phyloP scores from a whole-genome alignment of 2,888 invertebrate species.

The Anoncus sp. region DNA sequence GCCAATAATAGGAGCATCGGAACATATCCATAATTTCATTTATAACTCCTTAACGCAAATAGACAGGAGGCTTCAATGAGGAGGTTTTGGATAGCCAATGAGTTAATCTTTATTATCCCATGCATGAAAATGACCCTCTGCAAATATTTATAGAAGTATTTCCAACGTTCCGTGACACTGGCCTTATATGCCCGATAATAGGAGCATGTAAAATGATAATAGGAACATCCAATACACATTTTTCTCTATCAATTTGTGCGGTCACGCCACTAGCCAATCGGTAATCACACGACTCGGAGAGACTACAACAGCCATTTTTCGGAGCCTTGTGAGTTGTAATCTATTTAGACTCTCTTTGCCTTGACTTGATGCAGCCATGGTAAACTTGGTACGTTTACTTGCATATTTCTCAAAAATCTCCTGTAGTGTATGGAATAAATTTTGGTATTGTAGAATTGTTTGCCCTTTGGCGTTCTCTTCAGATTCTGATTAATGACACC shows the following conservation, averaged over 20 bases:
- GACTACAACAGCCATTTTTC: constrained; percentile 57
- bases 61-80: no score
- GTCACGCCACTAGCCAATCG: constrained; percentile 41
- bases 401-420: constrained; percentile 61
- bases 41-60: no score
- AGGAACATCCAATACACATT: constrained; percentile 20
- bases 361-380: no score
- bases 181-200: no score
- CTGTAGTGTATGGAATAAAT: constrained; percentile 49
- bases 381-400: constrained; percentile 57
- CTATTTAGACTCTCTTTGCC: constrained; percentile 63
- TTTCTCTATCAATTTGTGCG: constrained; percentile 52
- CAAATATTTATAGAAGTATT: no score
- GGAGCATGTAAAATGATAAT: no score
- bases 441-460: constrained; percentile 39
- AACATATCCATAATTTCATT: no score
- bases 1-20: no score
- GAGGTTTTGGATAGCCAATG: no score
- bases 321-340: constrained; percentile 64
- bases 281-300: constrained; percentile 47
- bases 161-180: no score
- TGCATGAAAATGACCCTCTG: no score
- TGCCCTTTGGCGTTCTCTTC: constrained; percentile 37
- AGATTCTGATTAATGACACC: constrained; percentile 49
- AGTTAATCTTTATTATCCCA: no score